Conservation (phyloP, 1,140 invertebrate species). For the Brachionus sp. region DNA sequence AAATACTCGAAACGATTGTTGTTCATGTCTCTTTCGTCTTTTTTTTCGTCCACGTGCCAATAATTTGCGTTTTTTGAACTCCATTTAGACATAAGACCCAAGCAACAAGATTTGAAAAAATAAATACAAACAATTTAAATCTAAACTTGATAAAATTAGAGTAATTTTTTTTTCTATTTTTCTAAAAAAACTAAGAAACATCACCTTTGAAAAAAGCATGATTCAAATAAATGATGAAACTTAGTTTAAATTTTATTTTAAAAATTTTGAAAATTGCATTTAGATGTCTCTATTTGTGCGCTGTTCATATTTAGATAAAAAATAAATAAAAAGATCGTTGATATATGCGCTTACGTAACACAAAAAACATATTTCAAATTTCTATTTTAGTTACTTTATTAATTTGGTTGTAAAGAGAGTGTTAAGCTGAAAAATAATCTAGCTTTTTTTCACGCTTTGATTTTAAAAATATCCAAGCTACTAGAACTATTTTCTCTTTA, state of each 20-base stretch:
- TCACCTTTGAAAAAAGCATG: background rate
- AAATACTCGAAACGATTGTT: background rate
- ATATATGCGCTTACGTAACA: background rate
- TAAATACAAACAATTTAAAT: background rate
- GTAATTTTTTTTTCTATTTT: background rate
- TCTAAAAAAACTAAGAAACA: background rate
- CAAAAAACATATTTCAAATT: background rate
- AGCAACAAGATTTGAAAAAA: background rate
- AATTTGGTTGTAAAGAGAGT: background rate
- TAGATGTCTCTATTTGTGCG: background rate
- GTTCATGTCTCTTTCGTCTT: constrained; percentile 29
- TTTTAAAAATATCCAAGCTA: background rate
- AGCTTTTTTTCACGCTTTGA: background rate
- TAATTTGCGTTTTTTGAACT: background rate
- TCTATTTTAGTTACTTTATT: background rate
- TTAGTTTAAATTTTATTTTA: background rate
- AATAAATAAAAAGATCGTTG: background rate
- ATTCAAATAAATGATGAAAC: background rate
- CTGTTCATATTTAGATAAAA: background rate
- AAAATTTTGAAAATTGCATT: background rate
- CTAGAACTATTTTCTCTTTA: no score
- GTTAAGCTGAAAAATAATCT: background rate
- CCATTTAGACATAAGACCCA: constrained; percentile 40
- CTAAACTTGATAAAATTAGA: background rate
- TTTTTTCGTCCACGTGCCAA: background rate